phyloP scores from a whole-genome alignment of 1,140 invertebrate genomes.

The Solen grandis region DNA sequence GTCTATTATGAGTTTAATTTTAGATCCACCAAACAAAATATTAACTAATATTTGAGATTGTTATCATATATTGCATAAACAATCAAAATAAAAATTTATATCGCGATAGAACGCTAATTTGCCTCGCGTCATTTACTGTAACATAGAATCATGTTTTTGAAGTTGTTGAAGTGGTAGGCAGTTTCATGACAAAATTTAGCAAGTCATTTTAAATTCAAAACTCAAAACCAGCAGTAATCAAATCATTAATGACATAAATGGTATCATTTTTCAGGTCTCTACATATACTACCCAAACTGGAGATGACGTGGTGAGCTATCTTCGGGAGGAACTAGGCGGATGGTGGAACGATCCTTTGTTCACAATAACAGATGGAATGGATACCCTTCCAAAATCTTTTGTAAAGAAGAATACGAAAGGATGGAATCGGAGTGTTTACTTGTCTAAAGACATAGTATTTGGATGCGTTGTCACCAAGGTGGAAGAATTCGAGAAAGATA shows the following conservation, averaged over 20 bases:
- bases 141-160: constrained; percentile 47
- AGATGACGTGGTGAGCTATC: constrained; percentile 48
- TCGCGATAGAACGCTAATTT: too few relatives aligned
- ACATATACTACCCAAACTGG: constrained; percentile 41
- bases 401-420: constrained; percentile 25
- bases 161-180: too few relatives aligned
- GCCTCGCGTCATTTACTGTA: constrained; percentile 56
- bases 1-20: neutral
- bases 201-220: too few relatives aligned
- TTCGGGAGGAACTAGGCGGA: too few relatives aligned
- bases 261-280: constrained; percentile 46
- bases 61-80: too few relatives aligned
- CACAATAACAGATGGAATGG: constrained; percentile 57
- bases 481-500: neutral
- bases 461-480: too few relatives aligned
- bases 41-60: too few relatives aligned
- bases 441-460: too few relatives aligned
- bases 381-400: constrained; percentile 47
- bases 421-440: constrained; percentile 48
- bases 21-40: neutral
- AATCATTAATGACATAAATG: too few relatives aligned
- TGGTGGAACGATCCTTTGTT: constrained; percentile 48
- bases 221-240: too few relatives aligned
- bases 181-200: too few relatives aligned
- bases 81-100: too few relatives aligned